Base-by-base conservation (phyloP, 2,797 vertebrate species). In the Adrianichthys oophorus region DNA sequence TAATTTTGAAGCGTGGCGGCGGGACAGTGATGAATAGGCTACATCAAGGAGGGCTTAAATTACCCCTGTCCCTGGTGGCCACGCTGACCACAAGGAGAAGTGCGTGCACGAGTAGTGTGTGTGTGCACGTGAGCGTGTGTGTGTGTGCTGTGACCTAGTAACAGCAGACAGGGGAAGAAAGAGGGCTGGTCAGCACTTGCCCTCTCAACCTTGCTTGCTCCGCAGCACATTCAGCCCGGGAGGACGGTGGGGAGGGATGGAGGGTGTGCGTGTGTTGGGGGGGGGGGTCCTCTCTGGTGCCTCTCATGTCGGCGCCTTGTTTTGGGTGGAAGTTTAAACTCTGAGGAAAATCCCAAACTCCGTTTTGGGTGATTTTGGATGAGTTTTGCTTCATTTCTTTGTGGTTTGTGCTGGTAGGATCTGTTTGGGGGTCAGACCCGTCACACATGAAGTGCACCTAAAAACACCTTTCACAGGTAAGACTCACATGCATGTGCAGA, bases 1-100 rank as follows among this genome's bases (percentile, higher is more conserved):
- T 98, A 97, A 98, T 98, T 98, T 95, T 96, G 95, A 95, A 93
- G 91, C 92, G 80, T 41, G 84, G 90, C 72, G 82, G 77, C 89
- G 70, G 93, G 97, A 98, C 96, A 98, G 94, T 98, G 97, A 99
- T 98, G 94, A 97, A 98, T 98, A 93, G 95, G 93, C 91, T 94
- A 93, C 93, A 96, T 97, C 95, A 95, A 94, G 91, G 87, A 92
- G 84, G 90, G 93, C 94, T 95, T 95, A 95, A 97, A 98, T 98
- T 95, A 95, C 94, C 93, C 87, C 91, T 88, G 91, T 96, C 95
- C 94, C 95, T 84, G 59, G 94, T 92, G 95, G 93, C 91, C 84
- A 78, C 82, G 85, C 89, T 87, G 90, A 89, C 88, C 87, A 89
- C 77, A 75, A 83, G 74, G 70, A 83, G 75, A 76, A 64, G 76